Evolutionary conservation across 2,888 invertebrate species (phyloP), one percentile per base, ranked within the genome.

Genomic region (Andrena trimmerana): DNA sequence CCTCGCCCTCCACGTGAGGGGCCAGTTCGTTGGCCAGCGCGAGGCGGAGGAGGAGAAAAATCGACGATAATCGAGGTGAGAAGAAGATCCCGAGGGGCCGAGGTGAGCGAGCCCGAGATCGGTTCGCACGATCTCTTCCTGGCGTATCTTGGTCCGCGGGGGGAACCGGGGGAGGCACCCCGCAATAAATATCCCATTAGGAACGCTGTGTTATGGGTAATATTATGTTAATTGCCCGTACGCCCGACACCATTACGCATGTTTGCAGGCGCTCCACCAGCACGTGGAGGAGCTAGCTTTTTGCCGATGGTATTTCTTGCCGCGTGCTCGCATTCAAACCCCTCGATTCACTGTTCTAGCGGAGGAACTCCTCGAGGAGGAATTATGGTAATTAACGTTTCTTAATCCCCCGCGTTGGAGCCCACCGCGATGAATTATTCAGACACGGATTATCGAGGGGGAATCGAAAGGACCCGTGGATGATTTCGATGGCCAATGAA

Each of bases 181-280:
- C 62, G 84, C 78, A 85, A 90, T 90, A 89, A 90, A 90, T 90
- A 89, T 87, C 80, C 87, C 85, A 90, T 90, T 90, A 90, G 65
- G 79, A 88, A 87, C 85, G 90, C 86, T 72, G 74, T 70, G 84
- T 89, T 88, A 83, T 86, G 76, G 76, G 74, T 83, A 86, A 87
- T 84, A 86, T 90, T 87, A 90, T 86, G 84, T 85, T 89, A 90
- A 90, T 89, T 89, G 83, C 74, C 75, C 62, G 75, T 63, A 75
- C 71, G 36, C 13, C 36, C 76, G 71, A 62, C 81, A 62, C 59
- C 65, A 67, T 52, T 48, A 27, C 73, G 60, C 57, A 24, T 67
- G 62, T 66, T 76, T 16, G 62, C 36, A 42, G 42, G 42, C 42
- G 16, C 42, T 42, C 42, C 31, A 27, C 54, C 63, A 20, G 20